Evolutionary conservation across 2,888 invertebrate species (phyloP), one percentile per base, ranked within the genome.

Genomic region (Habrosyne pyritoides): DNA sequence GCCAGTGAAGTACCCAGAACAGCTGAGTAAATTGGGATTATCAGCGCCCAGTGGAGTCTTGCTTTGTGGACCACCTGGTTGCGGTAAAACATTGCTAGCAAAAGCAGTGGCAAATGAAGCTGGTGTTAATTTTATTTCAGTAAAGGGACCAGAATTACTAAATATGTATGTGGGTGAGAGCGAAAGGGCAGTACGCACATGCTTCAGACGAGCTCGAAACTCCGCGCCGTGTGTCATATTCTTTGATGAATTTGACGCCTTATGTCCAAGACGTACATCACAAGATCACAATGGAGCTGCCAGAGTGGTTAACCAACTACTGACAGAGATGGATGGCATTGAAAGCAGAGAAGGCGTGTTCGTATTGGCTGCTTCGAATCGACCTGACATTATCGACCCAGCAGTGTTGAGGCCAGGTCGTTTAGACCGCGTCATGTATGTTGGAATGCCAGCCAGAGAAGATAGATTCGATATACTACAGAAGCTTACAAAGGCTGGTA

Each of bases 111-210:
- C 99, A 0, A 99, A 99, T 89, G 99, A 99, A 89, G 98, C 99
- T 42, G 99, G 99, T 30, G 97, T 99, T 46, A 99, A 99, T 89
- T 99, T 99, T 74, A 98, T 99, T 73, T 98, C 99, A 7, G 99
- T 99, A 0, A 99, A 99, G 91, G 99, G 99, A 14, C 99, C 99
- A 0, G 99, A 99, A 87, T 89, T 99, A 54, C 93, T 99, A 56
- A 99, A 98, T 81, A 99, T 99, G 99, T 99, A 99, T 87, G 98
- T 99, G 18, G 99, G 99, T 58, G 99, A 99, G 90, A 99, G 99
- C 87, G 99, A 99, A 87, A 94, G 97, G 69, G 99, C 99, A 0
- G 98, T 99, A 0, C 94, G 99, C n/a, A 96, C 97, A 22, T 98
- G 98, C 75, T 99, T 99, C 83, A 96, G 97, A 80, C 94, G 99